Base-by-base conservation (phyloP, 2,113 vertebrate genomes). In the Psittacara wagleri region DNA sequence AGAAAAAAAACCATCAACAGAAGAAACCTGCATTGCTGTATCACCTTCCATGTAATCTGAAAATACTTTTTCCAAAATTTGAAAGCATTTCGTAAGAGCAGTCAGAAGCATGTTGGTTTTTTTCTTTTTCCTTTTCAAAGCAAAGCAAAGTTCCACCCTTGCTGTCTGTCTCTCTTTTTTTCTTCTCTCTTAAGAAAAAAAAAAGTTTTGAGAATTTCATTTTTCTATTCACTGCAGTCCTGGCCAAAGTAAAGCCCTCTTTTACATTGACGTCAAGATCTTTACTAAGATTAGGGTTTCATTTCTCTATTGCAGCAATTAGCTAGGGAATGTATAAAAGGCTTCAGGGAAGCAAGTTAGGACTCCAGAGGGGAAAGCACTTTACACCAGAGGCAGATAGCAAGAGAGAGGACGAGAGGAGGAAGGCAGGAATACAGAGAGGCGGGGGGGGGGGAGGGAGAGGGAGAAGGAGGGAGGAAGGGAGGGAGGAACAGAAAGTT, bases 201-300 rank as follows among this genome's bases (percentile, higher is more conserved):
- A 97, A 97, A 96, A 96, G 88, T 96, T 98, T 98, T 98, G 97
- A 72, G 97, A 98, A 98, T 98, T 98, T 98, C 96, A 97, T 98
- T 98, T 98, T 98, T 97, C 98, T 98, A 97, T 98, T 98, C 98
- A 98, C 97, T 98, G 98, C 97, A 97, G 95, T 96, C 94, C 98
- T 97, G 97, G 98, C 98, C 98, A 98, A 98, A 98, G 98, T 97
- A 98, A 98, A 98, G 98, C 98, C 98, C 98, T 98, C 97, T 98
- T 98, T 98, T 97, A 97, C 97, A 98, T 98, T 99, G 99, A 99
- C 99, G 99, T 99, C 99, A 99, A 98, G 98, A 98, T 98, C 98
- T 97, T 97, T 98, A 98, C 97, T 98, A 98, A 99, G 98, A 99
- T 99, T 99, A 99, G 98, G 98, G 97, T 98, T 98, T 98, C 98